Evolutionary conservation across 37 sponge, comb jelly and placozoan species (phyloP).

Genomic region (Mnemiopsis leidyi): DNA sequence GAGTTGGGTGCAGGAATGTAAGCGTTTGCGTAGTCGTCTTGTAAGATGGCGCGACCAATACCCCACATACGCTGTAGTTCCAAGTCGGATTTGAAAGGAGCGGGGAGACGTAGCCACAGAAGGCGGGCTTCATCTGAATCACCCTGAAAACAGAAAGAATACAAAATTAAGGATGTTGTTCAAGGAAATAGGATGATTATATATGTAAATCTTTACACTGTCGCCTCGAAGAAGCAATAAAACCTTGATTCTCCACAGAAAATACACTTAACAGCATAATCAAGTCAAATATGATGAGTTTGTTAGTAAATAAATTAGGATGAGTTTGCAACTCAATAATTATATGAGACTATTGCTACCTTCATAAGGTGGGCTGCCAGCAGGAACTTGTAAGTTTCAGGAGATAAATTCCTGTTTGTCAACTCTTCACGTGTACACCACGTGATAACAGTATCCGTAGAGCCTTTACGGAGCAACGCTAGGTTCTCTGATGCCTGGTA

Average conservation of each 20-base stretch:
- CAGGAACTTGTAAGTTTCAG: slow-evolving; percentile 31
- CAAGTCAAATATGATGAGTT: no score
- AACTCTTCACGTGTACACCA: neutral
- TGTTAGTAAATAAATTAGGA: no score
- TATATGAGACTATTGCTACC: neutral
- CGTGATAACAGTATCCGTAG: neutral
- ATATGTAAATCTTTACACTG: no score
- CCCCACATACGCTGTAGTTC: neutral
- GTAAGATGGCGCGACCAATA: neutral
- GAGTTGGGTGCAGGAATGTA: neutral
- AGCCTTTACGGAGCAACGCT: neutral
- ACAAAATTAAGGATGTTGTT: no score
- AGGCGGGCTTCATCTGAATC: slow-evolving; percentile 24
- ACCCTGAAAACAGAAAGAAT: slow-evolving; percentile 28
- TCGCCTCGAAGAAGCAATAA: no score
- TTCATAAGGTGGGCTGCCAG: neutral
- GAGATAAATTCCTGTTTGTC: neutral
- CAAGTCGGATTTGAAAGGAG: neutral
- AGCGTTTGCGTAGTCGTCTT: neutral
- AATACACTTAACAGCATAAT: no score
- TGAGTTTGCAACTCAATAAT: neutral
- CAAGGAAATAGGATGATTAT: no score
- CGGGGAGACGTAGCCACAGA: slow-evolving; percentile 8
- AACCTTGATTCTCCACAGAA: no score
- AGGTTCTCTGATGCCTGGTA: neutral